These are phyloP conservation scores for Centropus unirufus DNA, from an alignment of 2,113 vertebrate species.

Conservation along the genomic window DNA sequence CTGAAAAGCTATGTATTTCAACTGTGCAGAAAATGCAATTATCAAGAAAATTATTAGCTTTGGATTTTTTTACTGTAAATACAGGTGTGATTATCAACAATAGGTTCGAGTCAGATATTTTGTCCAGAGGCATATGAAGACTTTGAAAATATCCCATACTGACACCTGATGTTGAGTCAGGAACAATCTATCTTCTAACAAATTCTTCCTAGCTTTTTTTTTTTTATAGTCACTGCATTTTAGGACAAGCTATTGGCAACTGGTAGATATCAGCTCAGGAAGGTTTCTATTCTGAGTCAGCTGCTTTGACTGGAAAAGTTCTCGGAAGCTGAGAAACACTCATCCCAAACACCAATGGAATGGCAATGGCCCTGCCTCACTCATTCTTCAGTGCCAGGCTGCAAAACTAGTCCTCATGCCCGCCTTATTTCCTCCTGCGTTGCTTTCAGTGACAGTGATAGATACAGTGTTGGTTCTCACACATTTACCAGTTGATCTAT, in stretches of 20 bases:
- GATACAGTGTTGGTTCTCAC: slow-evolving; percentile 17
- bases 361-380: neutral
- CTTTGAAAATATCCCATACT: neutral
- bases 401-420: neutral
- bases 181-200: neutral
- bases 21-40: neutral
- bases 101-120: neutral
- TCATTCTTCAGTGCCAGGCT: neutral
- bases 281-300: neutral
- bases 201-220: neutral
- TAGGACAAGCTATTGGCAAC: neutral
- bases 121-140: neutral
- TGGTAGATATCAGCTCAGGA: neutral
- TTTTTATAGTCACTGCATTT: neutral
- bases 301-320: neutral
- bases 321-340: neutral
- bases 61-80: neutral
- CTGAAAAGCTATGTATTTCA: neutral
- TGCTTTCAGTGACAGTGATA: neutral
- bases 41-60: neutral
- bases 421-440: neutral
- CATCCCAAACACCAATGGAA: fast-evolving
- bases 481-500: neutral
- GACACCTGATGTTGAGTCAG: neutral
- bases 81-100: neutral